A percentile compares a stretch with the other conserved stretches of the same genome.
phyloP scores from a whole-genome alignment of 2,797 vertebrate species.

The Holocentrus rufus region DNA sequence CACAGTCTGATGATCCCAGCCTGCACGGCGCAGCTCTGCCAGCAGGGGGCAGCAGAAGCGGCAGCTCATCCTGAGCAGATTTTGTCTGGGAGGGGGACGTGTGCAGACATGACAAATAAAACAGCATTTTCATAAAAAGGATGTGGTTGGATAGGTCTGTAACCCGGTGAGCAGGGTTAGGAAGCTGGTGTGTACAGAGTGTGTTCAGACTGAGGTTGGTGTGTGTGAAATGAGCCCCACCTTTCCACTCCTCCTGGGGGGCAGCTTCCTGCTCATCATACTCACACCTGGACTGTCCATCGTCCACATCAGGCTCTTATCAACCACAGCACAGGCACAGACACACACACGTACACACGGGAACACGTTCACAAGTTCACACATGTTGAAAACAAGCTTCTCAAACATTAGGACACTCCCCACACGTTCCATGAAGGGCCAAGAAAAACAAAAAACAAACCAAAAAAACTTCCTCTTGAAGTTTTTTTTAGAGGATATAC shows the following conservation, averaged over 20 bases:
- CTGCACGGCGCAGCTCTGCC: conserved; percentile 18
- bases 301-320: conserved; percentile 81
- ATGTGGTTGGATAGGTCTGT: conserved; percentile 22
- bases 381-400: conserved; percentile 55
- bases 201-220: conserved; percentile 26
- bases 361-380: conserved; percentile 68
- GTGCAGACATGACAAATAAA: conserved; percentile 7
- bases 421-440: not conserved
- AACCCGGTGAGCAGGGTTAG: conserved; percentile 2
- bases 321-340: conserved; percentile 77
- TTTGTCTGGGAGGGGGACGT: not conserved
- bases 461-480: not conserved
- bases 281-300: conserved; percentile 77
- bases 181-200: conserved; percentile 1
- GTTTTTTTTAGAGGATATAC: conserved; percentile 8
- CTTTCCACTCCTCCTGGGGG: conserved; percentile 72
- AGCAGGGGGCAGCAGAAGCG: conserved; percentile 69
- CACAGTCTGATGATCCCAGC: not conserved
- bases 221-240: conserved; percentile 70
- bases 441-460: not conserved
- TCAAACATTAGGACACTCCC: conserved; percentile 24
- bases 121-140: conserved; percentile 24
- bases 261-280: conserved; percentile 74
- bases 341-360: conserved; percentile 67
- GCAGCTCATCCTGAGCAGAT: conserved; percentile 17